These are phyloP conservation scores for Lampropteryx suffumata DNA, from an alignment of 2,888 invertebrate genomes.

Conservation along the genomic window DNA sequence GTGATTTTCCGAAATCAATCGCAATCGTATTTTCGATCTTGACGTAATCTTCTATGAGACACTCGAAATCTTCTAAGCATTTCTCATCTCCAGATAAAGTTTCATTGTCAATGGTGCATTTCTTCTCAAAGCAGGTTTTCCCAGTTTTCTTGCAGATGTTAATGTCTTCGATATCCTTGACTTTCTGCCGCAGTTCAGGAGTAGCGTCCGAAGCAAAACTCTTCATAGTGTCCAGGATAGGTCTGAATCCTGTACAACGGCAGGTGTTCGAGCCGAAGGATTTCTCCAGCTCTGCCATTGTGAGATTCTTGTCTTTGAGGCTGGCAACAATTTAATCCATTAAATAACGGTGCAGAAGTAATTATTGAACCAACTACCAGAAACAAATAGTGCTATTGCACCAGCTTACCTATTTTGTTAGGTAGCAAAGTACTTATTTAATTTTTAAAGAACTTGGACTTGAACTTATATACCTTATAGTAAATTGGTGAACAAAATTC, in stretches of 20 bases:
- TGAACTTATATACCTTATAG: too few species aligned
- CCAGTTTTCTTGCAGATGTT: slow-evolving; percentile 38
- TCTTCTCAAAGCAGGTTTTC: neutral
- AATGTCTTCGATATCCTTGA: slow-evolving; percentile 76
- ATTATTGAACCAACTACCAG: too few species aligned
- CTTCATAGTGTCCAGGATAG: slow-evolving; percentile 90
- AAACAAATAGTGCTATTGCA: too few species aligned
- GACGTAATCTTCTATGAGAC: slow-evolving; percentile 45
- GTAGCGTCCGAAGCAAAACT: slow-evolving; percentile 85
- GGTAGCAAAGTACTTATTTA: too few species aligned
- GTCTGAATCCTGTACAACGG: slow-evolving; percentile 90
- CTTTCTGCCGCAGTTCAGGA: slow-evolving; percentile 69
- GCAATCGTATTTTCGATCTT: slow-evolving; percentile 55
- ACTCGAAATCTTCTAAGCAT: slow-evolving; percentile 50
- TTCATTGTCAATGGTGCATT: neutral
- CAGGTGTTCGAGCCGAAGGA: slow-evolving; percentile 91
- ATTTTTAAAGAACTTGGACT: too few species aligned
- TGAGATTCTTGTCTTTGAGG: slow-evolving; percentile 76
- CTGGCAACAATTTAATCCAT: too few species aligned
- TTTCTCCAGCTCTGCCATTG: slow-evolving; percentile 87
- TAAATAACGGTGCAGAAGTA: too few species aligned
- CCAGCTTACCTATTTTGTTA: too few species aligned
- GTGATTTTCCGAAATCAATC: slow-evolving; percentile 69
- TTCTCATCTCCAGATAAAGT: neutral
- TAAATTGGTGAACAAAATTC: too few species aligned